Base-by-base conservation (phyloP, 2,888 invertebrate genomes). In the Amorpha juglandis region DNA sequence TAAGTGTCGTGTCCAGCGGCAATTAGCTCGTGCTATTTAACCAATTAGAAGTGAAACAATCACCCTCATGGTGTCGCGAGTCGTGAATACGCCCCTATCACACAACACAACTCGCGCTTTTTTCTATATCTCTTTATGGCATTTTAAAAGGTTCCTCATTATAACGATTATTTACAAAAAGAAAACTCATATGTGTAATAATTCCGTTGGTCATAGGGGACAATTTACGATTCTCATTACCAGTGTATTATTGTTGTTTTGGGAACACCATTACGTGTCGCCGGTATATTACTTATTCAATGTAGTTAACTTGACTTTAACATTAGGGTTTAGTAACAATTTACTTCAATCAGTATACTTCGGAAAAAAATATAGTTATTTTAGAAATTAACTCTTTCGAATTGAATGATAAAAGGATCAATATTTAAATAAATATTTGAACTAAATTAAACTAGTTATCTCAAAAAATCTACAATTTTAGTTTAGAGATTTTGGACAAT, bases 71-170 rank as follows among this genome's bases (percentile, higher is more conserved):
- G 83, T 80, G 81, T 76, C 77, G 77, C 73, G 75, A 72, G 75
- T 71, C 81, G 87, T 91, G 89, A 92, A 93, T 91, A 91, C 90
- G 92, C 93, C 93, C 93, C 92, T 93, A 93, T 92, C 87, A 83
- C 84, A 79, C 78, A 77, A 81, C 71, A 74, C 70, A 79, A 79
- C 81, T 82, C 81, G 78, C 80, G 82, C 84, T 88, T 88, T 88
- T n/a, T 87, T 89, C 87, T 86, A 80, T 82, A 84, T 80, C 87
- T 86, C 90, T 91, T 89, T 91, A 91, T 88, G 87, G 83, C 83
- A 87, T 89, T 91, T 90, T 90, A 92, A 91, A 91, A 88, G 89
- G 84, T 81, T 81, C 82, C 86, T 90, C 88, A 91, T 91, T 90
- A 89, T 69, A 73, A 78, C 83, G 83, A 87, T 87, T 87, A 87